These are phyloP conservation scores for Ennomos fuscantarius DNA, from an alignment of 2,888 invertebrate genomes.

Conservation along the genomic window DNA sequence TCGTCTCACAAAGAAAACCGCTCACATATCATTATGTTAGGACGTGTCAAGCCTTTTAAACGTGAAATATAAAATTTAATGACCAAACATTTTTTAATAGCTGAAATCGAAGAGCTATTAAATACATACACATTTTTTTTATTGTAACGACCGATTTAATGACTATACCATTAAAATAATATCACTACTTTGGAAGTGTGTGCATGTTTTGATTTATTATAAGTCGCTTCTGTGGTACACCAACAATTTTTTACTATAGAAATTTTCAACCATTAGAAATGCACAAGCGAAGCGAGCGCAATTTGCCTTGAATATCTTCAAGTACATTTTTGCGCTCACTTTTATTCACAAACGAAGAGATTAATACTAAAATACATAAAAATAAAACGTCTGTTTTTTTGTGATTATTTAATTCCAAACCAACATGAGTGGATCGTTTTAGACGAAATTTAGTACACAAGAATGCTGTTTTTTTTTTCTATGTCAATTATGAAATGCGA, in stretches of 20 bases:
- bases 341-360: no score
- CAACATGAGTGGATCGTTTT: no score
- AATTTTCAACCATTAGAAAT: not conserved
- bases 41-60: slow-evolving; percentile 61
- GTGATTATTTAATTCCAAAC: no score
- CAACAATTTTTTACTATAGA: not conserved
- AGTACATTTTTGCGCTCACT: no score
- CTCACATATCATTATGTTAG: slow-evolving; percentile 51
- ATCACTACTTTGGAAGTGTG: slow-evolving; percentile 4
- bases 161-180: slow-evolving; percentile 21
- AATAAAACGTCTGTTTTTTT: no score
- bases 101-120: slow-evolving; percentile 39
- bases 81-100: slow-evolving; percentile 50
- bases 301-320: no score
- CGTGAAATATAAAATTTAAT: slow-evolving; percentile 53
- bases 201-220: slow-evolving; percentile 9
- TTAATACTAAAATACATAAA: no score
- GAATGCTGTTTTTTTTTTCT: no score
- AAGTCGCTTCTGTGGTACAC: slow-evolving; percentile 9
- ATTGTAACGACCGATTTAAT: slow-evolving; percentile 32
- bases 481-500: no score
- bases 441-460: no score
- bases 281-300: no score
- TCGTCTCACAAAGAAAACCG: slow-evolving; percentile 60
- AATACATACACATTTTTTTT: slow-evolving; percentile 31